Conservation (phyloP, 2,888 invertebrate species). For the Volucella inanis region DNA sequence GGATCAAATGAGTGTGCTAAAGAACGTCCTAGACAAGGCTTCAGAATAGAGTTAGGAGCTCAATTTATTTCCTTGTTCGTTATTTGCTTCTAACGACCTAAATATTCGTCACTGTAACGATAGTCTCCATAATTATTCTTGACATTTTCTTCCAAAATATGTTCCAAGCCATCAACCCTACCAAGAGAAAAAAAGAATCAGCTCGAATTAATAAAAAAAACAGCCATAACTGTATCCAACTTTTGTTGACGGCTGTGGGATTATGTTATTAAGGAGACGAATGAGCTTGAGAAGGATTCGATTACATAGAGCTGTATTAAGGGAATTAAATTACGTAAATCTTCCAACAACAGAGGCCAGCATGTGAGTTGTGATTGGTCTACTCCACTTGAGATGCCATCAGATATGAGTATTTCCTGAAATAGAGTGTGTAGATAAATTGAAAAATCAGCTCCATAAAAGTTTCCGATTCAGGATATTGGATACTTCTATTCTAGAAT, state of each 20-base stretch:
- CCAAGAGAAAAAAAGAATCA: neutral
- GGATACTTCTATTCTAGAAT: constrained; percentile 34
- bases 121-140: too few species aligned
- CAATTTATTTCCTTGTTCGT: too few species aligned
- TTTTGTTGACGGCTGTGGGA: constrained; percentile 21
- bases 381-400: constrained; percentile 18
- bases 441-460: constrained; percentile 7
- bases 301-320: constrained; percentile 12
- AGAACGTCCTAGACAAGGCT: too few species aligned
- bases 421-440: constrained; percentile 9
- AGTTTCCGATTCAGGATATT: constrained; percentile 22
- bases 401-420: constrained; percentile 15
- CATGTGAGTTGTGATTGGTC: constrained; percentile 5
- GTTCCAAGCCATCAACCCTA: neutral
- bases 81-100: too few species aligned
- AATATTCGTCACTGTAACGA: too few species aligned
- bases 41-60: too few species aligned
- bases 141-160: too few species aligned
- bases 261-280: neutral
- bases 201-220: constrained; percentile 20
- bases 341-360: constrained; percentile 6
- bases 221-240: constrained; percentile 4
- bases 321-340: constrained; percentile 40
- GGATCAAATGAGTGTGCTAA: too few species aligned
- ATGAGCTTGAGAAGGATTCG: constrained; percentile 11